Conservation (phyloP, 2,888 invertebrate species). For the Hartigia nigra region DNA sequence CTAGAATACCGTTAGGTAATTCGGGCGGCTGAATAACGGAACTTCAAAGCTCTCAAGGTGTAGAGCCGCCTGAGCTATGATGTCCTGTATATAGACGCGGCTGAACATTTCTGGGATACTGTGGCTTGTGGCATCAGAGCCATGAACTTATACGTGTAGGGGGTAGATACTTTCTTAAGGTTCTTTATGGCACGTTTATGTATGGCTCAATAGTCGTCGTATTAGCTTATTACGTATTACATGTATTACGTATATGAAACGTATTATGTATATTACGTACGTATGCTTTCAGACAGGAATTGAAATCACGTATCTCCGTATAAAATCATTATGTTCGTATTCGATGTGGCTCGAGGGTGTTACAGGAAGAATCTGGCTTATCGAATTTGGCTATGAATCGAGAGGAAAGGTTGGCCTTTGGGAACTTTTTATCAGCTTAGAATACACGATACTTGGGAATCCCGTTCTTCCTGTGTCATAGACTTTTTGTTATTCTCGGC, state of each 20-base stretch:
- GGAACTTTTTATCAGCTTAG: background rate
- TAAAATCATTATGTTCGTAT: background rate
- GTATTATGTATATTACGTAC: background rate
- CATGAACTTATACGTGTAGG: background rate
- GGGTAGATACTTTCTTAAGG: background rate
- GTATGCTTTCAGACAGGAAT: background rate
- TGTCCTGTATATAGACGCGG: background rate
- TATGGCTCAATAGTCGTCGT: background rate
- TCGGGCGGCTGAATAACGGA: constrained; percentile 22
- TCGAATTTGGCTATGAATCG: background rate
- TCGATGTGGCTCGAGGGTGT: background rate
- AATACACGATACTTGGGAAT: background rate
- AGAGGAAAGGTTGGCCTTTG: background rate
- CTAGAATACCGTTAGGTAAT: constrained; percentile 33
- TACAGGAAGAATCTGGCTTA: background rate
- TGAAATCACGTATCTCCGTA: background rate
- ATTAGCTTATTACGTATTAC: background rate
- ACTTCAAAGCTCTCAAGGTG: constrained; percentile 27
- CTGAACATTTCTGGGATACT: background rate
- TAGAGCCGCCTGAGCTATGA: background rate
- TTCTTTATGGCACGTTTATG: background rate
- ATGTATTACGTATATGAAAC: background rate
- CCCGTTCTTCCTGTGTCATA: background rate
- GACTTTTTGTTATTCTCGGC: background rate
- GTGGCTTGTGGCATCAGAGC: background rate